These are phyloP conservation scores for Polylopha cassiicola DNA, from an alignment of 2,888 invertebrate genomes.

Conservation along the genomic window DNA sequence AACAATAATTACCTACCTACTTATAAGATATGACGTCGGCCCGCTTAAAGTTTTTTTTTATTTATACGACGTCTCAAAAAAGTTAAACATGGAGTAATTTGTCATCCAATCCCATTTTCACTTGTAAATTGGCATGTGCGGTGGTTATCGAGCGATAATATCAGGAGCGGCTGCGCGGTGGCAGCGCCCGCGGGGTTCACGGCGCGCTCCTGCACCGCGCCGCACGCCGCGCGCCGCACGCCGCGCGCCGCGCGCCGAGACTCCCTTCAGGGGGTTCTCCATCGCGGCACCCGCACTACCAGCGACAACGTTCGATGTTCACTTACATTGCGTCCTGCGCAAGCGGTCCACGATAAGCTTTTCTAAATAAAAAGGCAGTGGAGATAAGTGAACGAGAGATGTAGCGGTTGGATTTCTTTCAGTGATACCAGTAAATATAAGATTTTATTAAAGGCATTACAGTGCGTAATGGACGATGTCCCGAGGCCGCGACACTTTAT, in stretches of 20 bases:
- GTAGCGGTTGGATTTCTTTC: too few species aligned
- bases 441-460: constrained; percentile 63
- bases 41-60: too few species aligned
- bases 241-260: constrained; percentile 18
- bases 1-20: too few species aligned
- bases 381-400: constrained; percentile 17
- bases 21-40: too few species aligned
- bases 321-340: constrained; percentile 31
- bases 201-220: not conserved
- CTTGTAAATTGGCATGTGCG: too few species aligned
- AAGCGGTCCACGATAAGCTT: not conserved
- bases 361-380: constrained; percentile 31
- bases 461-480: constrained; percentile 64
- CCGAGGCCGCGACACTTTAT: constrained; percentile 64
- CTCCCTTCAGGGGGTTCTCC: constrained; percentile 3
- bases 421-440: constrained; percentile 41
- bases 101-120: too few species aligned
- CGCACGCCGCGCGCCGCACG: constrained; percentile 6
- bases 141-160: too few species aligned
- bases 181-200: constrained; percentile 18
- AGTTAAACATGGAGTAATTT: too few species aligned
- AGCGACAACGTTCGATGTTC: constrained; percentile 3
- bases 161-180: too few species aligned
- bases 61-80: too few species aligned
- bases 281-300: not conserved